Evolutionary conservation across 1,140 invertebrate genomes (phyloP).

Genomic region (Drosophila auraria): DNA sequence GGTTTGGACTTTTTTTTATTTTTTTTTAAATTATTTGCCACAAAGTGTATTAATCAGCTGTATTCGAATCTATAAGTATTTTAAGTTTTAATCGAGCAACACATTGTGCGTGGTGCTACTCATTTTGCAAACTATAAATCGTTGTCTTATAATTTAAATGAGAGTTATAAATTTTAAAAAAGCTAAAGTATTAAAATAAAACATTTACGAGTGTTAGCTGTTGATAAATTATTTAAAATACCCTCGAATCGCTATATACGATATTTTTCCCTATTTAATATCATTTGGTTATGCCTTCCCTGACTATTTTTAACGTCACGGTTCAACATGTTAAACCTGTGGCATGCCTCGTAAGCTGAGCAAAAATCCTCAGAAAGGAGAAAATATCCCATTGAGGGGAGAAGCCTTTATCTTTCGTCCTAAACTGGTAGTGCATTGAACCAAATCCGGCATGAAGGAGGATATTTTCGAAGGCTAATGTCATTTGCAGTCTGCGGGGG

Average conservation of each 20-base stretch:
- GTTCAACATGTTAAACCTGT: constrained; percentile 68
- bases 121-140: too few species aligned
- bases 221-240: neutral
- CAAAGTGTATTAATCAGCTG: neutral
- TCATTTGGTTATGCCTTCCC: constrained; percentile 33
- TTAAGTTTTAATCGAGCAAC: too few species aligned
- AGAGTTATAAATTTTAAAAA: neutral
- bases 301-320: constrained; percentile 57
- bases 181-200: neutral
- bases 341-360: constrained; percentile 10
- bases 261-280: constrained; percentile 7
- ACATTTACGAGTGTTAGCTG: neutral
- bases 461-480: constrained; percentile 74
- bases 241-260: too few species aligned
- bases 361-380: constrained; percentile 35
- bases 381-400: constrained; percentile 27
- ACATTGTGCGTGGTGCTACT: too few species aligned
- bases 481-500: constrained; percentile 67
- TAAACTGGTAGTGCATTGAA: constrained; percentile 62
- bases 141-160: too few species aligned
- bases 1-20: neutral
- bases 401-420: constrained; percentile 24
- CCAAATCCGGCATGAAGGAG: constrained; percentile 58
- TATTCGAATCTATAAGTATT: too few species aligned
- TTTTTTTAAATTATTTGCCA: neutral